Base-by-base conservation (phyloP, 2,797 vertebrate genomes). In the Pachyuromys duprasi region DNA sequence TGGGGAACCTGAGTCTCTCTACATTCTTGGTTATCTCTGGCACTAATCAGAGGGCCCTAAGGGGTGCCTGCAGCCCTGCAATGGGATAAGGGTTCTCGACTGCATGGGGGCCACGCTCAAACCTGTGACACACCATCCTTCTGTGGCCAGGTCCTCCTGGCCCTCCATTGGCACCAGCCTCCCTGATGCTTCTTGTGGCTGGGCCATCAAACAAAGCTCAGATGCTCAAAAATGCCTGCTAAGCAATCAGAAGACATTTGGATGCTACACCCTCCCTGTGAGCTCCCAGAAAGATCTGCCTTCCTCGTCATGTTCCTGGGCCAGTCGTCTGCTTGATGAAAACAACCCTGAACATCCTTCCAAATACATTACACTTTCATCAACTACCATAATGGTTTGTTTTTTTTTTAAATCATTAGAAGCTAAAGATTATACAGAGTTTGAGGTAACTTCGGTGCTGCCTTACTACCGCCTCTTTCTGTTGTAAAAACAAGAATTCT, bases 401-500 rank as follows among this genome's bases (percentile, higher is more conserved):
- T n/a, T n/a, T n/a, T 49, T n/a, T 57, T 57, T 65, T 45, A 45
- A 42, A 42, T 49, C 81, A 93, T 92, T 42, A 95, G 33, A 74
- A 75, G 67, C 5, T 69, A 67, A 88, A 95, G 94, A 96, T 93
- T 87, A 93, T 3, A 92, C 17, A 63, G 72, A 84, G 33, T 95
- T 6, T 90, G 80, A 57, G 92, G 42, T 91, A 67, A 63, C 13
- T 55, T 0, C 80, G 79, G 96, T 94, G 74, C 65, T 33, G 74
- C 65, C n/a, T 17, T 11, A 31, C 14, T 14, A n/a, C 20, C 55
- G n/a, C 53, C 65, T 1, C 93, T 92, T 95, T 96, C 96, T 86
- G 92, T 94, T 88, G 79, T 88, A 65, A 95, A 95, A 97, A 96
- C 96, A 97, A 95, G 92, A 97, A 95, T 90, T 96, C 93, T 92